Base-by-base conservation (phyloP, 2,113 vertebrate genomes). In the Ochotona princeps region DNA sequence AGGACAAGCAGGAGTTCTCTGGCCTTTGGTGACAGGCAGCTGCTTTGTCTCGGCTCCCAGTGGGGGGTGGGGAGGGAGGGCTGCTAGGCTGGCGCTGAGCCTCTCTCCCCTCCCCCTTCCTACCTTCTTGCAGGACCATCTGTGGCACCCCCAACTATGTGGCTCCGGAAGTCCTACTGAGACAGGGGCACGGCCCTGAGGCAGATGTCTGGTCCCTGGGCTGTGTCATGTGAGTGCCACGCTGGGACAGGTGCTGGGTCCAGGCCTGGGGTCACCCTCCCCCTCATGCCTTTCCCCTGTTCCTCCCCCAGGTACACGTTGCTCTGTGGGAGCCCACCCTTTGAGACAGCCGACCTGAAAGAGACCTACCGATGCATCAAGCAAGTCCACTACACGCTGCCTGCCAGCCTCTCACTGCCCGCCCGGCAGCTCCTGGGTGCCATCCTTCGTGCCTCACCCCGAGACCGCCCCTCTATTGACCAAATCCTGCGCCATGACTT, bases 131-230 rank as follows among this genome's bases (percentile, higher is more conserved):
- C 96, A 99, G 99, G 97, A 99, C 99, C n/a, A 99, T 99, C 97
- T 99, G 99, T 97, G 99, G 99, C 49, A 99, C 99, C 74, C 99
- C 99, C n/a, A 99, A 99, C 97, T 99, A 99, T 89, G 98, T 99
- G 98, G 99, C 99, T 26, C 99, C 99, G 8, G 99, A 99, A 98
- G 99, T 99, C 93, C 97, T 99, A n/a, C 98, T 99, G 98, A 98
- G 99, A 87, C 99, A 99, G 88, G 99, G 99, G 44, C 99, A 99
- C 0, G 99, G 99, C 49, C 99, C 99, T 0, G 99, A 99, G 96
- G 99, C 99, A 0, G 99, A 99, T 0, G 98, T 99, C 83, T 99
- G 99, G 99, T 99, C 99, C 5, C 98, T 99, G 74, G 99, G 99
- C 87, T 99, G 99, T 76, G 99, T 99, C 95, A 99, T 99, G 99